A percentile compares a stretch with the other conserved stretches of the same genome.
These are phyloP conservation scores for Temnothorax rugatulus DNA, from an alignment of 2,888 invertebrate species.

Conservation along the genomic window DNA sequence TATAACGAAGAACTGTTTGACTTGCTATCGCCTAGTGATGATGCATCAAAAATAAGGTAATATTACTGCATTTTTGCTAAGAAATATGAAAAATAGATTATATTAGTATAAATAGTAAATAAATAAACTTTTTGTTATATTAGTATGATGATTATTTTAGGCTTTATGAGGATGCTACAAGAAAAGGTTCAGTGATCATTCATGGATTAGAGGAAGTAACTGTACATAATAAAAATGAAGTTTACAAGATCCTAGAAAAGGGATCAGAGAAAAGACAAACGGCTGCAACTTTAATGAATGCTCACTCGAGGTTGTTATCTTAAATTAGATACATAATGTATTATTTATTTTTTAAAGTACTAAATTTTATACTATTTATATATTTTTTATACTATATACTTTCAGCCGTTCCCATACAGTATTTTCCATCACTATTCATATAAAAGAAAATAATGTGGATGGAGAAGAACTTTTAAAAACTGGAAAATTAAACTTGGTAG, in stretches of 20 bases:
- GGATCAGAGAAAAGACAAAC: slow-evolving; percentile 96
- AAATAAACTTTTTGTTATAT: too few relatives aligned
- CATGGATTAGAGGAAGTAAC: slow-evolving; percentile 97
- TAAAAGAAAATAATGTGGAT: slow-evolving; percentile 95
- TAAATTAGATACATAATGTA: not conserved
- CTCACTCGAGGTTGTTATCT: slow-evolving; percentile 92
- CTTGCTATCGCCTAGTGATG: slow-evolving; percentile 92
- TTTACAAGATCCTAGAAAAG: slow-evolving; percentile 95
- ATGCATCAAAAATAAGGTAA: slow-evolving; percentile 89
- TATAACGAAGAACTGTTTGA: slow-evolving; percentile 99
- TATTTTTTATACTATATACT: slow-evolving; percentile 25
- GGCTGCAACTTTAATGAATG: slow-evolving; percentile 98
- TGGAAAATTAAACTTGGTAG: slow-evolving; percentile 98
- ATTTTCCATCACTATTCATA: slow-evolving; percentile 97
- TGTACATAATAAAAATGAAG: slow-evolving; percentile 95
- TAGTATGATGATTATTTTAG: slow-evolving; percentile 79
- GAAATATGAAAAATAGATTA: not conserved
- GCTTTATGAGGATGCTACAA: slow-evolving; percentile 92
- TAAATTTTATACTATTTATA: not conserved
- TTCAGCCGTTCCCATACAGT: slow-evolving; percentile 98
- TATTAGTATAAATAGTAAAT: too few relatives aligned
- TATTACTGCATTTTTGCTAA: slow-evolving; percentile 15
- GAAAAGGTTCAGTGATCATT: slow-evolving; percentile 96
- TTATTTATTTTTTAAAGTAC: not conserved
- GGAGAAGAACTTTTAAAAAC: slow-evolving; percentile 97